These are phyloP conservation scores for Catharus fuscescens DNA, from an alignment of 2,113 vertebrate genomes.

Conservation along the genomic window DNA sequence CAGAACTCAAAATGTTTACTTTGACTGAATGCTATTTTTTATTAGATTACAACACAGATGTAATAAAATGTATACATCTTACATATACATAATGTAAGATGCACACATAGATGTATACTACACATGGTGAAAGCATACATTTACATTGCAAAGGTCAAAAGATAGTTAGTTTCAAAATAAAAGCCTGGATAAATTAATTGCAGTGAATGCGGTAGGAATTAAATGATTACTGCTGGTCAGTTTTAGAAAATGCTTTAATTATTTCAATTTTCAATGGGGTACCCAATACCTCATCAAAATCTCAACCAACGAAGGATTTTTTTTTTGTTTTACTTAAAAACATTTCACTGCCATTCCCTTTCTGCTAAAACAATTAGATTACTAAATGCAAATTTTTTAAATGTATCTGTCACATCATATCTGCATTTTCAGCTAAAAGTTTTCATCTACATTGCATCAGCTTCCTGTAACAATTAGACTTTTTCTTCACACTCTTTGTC, in stretches of 20 bases:
- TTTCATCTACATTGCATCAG: constrained; percentile 45
- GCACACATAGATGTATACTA: background rate
- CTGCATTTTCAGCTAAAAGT: background rate
- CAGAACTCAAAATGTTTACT: background rate
- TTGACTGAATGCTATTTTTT: background rate
- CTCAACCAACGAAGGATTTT: background rate
- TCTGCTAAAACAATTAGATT: background rate
- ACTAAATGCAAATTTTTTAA: constrained; percentile 16
- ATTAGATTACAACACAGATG: background rate
- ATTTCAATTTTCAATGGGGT: background rate
- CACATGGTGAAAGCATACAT: background rate
- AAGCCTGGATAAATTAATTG: background rate
- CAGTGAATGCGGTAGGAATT: background rate
- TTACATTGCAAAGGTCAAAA: background rate
- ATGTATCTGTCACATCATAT: background rate
- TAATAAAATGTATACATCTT: background rate
- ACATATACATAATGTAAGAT: background rate
- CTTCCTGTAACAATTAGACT: background rate
- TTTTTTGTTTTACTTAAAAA: background rate
- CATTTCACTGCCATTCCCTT: background rate
- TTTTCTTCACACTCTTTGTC: background rate
- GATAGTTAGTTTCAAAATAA: background rate
- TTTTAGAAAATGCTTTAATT: background rate
- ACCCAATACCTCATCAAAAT: background rate
- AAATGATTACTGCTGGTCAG: background rate